A percentile compares a stretch with the other conserved stretches of the same genome.
Conservation (phyloP, 2,113 vertebrate genomes). For the Otis tarda region DNA sequence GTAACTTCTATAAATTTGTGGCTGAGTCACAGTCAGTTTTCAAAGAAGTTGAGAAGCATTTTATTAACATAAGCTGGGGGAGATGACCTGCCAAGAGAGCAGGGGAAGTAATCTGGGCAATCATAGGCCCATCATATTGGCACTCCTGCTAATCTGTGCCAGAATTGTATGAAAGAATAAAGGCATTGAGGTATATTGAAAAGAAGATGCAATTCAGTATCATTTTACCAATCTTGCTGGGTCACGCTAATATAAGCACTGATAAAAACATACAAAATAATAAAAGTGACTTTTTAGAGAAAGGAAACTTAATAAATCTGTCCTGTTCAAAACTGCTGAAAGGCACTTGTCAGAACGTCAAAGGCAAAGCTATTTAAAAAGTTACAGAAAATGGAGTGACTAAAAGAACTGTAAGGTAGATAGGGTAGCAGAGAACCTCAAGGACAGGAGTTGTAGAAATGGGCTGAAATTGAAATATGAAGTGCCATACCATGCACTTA, state of each 20-base stretch:
- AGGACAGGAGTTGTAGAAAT: neutral
- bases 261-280: neutral
- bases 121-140: neutral
- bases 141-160: neutral
- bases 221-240: neutral
- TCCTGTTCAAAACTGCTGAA: neutral
- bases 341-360: neutral
- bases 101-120: neutral
- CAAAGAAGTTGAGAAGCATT: neutral
- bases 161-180: neutral
- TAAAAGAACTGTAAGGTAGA: neutral
- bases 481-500: neutral
- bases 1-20: neutral
- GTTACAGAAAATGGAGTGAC: neutral
- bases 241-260: rapidly evolving
- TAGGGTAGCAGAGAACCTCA: neutral
- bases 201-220: neutral
- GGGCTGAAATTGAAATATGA: neutral
- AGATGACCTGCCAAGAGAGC: neutral
- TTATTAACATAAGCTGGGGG: neutral
- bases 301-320: neutral
- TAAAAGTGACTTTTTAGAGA: neutral
- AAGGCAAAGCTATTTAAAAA: neutral
- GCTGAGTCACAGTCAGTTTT: neutral
- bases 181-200: neutral